Evolutionary conservation across 1,140 invertebrate genomes (phyloP), one percentile per base, ranked within the genome.

Genomic region (Tribolium madens): DNA sequence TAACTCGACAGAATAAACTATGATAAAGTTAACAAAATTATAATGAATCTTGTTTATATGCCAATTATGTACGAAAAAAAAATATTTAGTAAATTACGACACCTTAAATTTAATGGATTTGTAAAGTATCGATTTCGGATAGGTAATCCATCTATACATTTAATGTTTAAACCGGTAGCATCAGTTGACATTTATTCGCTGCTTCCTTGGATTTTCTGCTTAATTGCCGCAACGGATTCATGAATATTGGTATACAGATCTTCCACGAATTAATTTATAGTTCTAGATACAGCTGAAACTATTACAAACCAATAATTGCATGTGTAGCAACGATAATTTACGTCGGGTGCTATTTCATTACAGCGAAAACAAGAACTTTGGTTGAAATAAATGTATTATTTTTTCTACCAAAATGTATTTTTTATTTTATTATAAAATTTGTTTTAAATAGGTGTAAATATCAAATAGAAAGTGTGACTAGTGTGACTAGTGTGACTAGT

Each of bases 211-310:
- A 3, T 50, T 50, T 50, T 0, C 48, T 50, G n/a, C 48, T 50
- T 50, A 50, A 50, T 50, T 50, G 48, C 48, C 48, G 48, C 48
- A 50, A 50, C 48, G 48, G 48, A 50, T 50, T 50, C 48, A 15
- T 50, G 48, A 50, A 50, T 15, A 50, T 50, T 50, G 13, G n/a
- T 50, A 7, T 50, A 17, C 48, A 17, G 13, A 50, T 15, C 48
- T 9, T 1, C 15, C 13, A 1, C 15, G 48, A 13, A 15, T 47
- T 15, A 50, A 50, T 13, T 50, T 50, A 50, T 50, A 17, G n/a
- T 3, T 14, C 6, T 7, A 42, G 36, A 42, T n/a, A 42, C 36
- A n/a, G n/a, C n/a, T 42, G 36, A 42, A 42, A 42, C n/a, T 42
- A 42, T 9, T n/a, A 42, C 36, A 42, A 42, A 42, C 36, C 36